These are phyloP conservation scores for Habropoda laboriosa DNA, from an alignment of 1,140 invertebrate species.

Conservation along the genomic window DNA sequence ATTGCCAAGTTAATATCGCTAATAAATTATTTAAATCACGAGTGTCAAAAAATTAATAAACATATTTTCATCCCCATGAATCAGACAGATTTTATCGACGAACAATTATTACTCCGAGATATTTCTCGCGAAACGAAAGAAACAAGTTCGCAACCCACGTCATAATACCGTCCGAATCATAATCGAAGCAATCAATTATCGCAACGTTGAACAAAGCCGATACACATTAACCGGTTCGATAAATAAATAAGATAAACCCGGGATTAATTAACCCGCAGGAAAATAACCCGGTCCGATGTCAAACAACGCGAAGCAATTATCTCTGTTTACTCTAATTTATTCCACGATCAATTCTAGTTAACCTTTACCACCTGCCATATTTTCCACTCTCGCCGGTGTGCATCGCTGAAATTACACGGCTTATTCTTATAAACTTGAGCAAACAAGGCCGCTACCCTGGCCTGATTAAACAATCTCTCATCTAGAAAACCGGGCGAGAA, in stretches of 20 bases:
- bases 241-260: not conserved
- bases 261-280: not conserved
- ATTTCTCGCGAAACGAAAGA: too few species aligned
- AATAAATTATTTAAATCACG: too few species aligned
- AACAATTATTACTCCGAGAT: too few species aligned
- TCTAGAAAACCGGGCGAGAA: not conserved
- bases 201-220: not conserved
- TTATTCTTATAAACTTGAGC: not conserved
- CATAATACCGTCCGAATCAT: not conserved
- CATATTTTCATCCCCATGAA: too few species aligned
- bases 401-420: not conserved
- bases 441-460: not conserved
- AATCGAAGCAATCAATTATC: not conserved
- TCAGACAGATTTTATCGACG: too few species aligned
- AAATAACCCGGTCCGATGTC: not conserved
- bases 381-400: not conserved
- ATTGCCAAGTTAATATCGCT: too few species aligned
- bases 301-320: not conserved
- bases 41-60: too few species aligned
- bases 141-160: not conserved
- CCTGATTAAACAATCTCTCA: conserved; percentile 11
- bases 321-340: not conserved
- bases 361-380: not conserved
- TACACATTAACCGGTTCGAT: not conserved
- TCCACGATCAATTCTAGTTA: not conserved